Base-by-base conservation (phyloP, 1,140 invertebrate species). In the Popillia japonica region DNA sequence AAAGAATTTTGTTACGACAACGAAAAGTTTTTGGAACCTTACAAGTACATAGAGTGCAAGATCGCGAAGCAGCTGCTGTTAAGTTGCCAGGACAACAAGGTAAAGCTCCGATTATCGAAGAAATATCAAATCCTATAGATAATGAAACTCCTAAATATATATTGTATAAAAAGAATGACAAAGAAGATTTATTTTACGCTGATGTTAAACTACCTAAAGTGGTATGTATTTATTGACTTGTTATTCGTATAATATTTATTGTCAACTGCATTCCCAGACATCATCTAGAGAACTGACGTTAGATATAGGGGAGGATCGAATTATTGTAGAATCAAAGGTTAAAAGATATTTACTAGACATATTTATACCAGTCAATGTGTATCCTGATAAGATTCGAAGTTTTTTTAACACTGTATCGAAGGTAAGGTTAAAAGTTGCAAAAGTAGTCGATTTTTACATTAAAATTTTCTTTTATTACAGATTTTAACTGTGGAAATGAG, bases 291-390 rank as follows among this genome's bases (percentile, higher is more conserved):
- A 93, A 80, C 80, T 95, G 9, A 89, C 84, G 17, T 85, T 95
- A 68, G 90, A 94, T 83, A 83, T 95, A 73, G 92, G 93, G 0
- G 91, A 93, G 81, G 93, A 95, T 87, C 88, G 93, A 79, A 90
- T 95, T 77, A 82, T 94, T 20, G 84, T 95, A 61, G 90, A 92
- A 81, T 89, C 88, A 23, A 81, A 88, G 59, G 90, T 89, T 59
- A 87, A 88, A 81, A 88, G 89, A 44, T 90, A 91, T 82, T 82
- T 91, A 17, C 86, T 93, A 42, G 93, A 95, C 85, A 88, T 93
- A 77, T 94, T 91, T 84, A 82, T 94, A 17, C 92, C 93, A 6
- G 90, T 89, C 84, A 83, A 85, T 44, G 85, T 95, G 23, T 86
- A 91, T 79, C 88, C 90, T 81, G 86, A 90, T 40, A 87, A 88